phyloP scores from a whole-genome alignment of 1,140 invertebrate genomes.

The Drosophila sulfurigaster region DNA sequence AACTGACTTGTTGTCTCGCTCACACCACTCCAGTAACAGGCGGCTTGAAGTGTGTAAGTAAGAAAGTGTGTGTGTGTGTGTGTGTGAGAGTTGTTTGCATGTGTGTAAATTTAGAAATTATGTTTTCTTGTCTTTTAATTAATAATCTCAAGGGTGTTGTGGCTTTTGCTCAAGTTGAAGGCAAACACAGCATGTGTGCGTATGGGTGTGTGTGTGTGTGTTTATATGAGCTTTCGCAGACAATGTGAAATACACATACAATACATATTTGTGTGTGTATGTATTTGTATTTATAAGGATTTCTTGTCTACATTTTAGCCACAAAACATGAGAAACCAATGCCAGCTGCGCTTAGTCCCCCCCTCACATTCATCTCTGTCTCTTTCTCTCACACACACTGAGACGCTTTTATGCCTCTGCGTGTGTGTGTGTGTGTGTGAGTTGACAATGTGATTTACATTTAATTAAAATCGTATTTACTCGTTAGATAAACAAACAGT shows the following conservation, averaged over 20 bases:
- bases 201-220: slow-evolving; percentile 8
- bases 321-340: slow-evolving; percentile 45
- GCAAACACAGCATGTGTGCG: slow-evolving; percentile 22
- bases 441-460: slow-evolving; percentile 82
- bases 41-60: neutral
- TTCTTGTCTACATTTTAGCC: slow-evolving; percentile 50
- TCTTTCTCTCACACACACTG: slow-evolving; percentile 7
- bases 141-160: slow-evolving; percentile 75
- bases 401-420: slow-evolving; percentile 59
- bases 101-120: slow-evolving; percentile 77
- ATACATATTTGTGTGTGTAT: neutral
- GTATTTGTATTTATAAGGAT: slow-evolving; percentile 19
- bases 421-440: slow-evolving; percentile 46
- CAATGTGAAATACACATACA: neutral
- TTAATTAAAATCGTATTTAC: slow-evolving; percentile 84
- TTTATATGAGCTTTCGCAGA: neutral
- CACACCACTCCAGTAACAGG: neutral
- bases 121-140: slow-evolving; percentile 83
- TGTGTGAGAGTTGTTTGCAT: slow-evolving; percentile 24
- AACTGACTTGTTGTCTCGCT: no score
- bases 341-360: slow-evolving; percentile 37
- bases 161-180: slow-evolving; percentile 29
- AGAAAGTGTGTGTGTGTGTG: slow-evolving; percentile 6
- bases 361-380: neutral
- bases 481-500: slow-evolving; percentile 79